These are phyloP conservation scores for Hemitrygon akajei DNA, from an alignment of 2,797 vertebrate species.

Conservation along the genomic window DNA sequence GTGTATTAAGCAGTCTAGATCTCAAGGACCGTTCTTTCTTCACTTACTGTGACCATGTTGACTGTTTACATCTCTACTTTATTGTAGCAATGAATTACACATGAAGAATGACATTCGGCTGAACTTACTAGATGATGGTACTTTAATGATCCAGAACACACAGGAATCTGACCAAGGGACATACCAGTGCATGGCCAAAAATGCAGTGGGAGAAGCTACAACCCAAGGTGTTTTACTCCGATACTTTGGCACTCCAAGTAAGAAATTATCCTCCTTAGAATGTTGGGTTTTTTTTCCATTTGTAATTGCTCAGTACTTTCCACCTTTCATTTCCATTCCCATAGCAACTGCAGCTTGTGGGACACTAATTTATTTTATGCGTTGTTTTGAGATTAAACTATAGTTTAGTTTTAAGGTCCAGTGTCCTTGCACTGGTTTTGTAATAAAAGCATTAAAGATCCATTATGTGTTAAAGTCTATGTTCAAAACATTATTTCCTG, in stretches of 20 bases:
- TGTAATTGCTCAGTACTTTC: not conserved
- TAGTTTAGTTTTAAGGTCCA: not conserved
- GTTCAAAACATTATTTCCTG: not conserved
- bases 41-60: not conserved
- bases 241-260: conserved; percentile 32
- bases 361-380: not conserved
- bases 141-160: conserved; percentile 31
- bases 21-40: not conserved
- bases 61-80: conserved; percentile 1
- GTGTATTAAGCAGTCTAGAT: not conserved
- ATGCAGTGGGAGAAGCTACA: conserved; percentile 23
- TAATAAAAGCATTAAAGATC: not conserved
- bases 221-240: conserved; percentile 33
- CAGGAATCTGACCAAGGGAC: conserved; percentile 34
- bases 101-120: conserved; percentile 34
- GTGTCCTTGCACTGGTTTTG: not conserved
- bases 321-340: not conserved
- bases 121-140: conserved; percentile 35
- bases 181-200: conserved; percentile 33
- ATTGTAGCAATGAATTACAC: conserved; percentile 30
- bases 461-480: not conserved
- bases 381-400: not conserved
- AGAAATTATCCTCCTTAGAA: not conserved
- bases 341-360: not conserved
- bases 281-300: not conserved